A percentile compares a stretch with the other conserved stretches of the same genome.
These are phyloP conservation scores for Chaetodon trifascialis DNA, from an alignment of 2,113 vertebrate species.

Conservation along the genomic window DNA sequence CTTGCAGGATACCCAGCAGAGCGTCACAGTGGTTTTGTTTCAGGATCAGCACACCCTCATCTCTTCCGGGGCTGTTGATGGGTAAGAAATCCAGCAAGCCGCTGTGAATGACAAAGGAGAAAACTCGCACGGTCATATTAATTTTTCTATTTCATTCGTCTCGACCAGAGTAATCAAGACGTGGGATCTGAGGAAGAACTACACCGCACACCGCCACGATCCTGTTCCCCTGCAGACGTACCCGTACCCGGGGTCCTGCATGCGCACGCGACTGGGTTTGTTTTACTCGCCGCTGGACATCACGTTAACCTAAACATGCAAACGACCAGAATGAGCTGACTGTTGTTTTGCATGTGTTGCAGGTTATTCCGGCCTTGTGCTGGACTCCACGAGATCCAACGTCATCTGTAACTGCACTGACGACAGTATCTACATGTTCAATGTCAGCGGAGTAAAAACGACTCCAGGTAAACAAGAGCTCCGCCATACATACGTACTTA, in stretches of 20 bases:
- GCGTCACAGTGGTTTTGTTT: slow-evolving; percentile 96
- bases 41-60: slow-evolving; percentile 93
- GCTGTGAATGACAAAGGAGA: too few species aligned
- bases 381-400: slow-evolving; percentile 91
- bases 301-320: not conserved
- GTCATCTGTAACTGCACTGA: slow-evolving; percentile 96
- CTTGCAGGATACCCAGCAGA: slow-evolving; percentile 93
- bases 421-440: slow-evolving; percentile 97
- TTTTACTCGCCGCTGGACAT: not conserved
- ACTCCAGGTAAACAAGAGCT: slow-evolving; percentile 86
- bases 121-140: not conserved
- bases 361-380: slow-evolving; percentile 96
- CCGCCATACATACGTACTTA: not conserved
- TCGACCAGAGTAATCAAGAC: slow-evolving; percentile 91
- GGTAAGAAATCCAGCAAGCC: slow-evolving; percentile 83
- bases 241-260: slow-evolving; percentile 92
- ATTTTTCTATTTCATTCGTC: slow-evolving; percentile 15
- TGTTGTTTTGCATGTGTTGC: slow-evolving; percentile 21
- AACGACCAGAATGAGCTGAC: not conserved
- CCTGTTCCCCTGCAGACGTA: slow-evolving; percentile 88
- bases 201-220: slow-evolving; percentile 87
- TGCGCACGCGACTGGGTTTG: slow-evolving; percentile 91
- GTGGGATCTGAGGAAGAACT: slow-evolving; percentile 97
- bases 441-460: slow-evolving; percentile 88
- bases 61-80: slow-evolving; percentile 97